Conservation (phyloP, 2,888 invertebrate species). For the Drosophila kanekoi region DNA sequence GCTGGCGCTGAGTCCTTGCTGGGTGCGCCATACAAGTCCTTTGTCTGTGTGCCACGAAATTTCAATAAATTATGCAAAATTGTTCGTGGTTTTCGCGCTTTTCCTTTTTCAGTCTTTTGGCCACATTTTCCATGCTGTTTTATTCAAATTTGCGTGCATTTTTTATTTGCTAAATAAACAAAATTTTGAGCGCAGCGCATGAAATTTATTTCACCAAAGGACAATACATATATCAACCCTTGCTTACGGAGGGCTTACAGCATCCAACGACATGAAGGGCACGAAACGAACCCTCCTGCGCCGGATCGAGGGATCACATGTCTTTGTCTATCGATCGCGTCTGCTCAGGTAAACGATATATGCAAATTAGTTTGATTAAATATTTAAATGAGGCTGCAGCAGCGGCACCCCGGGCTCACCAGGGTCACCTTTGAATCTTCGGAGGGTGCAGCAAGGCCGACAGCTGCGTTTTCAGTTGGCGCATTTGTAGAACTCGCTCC, state of each 20-base stretch:
- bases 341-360: slow-evolving; percentile 71
- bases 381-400: slow-evolving; percentile 64
- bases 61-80: slow-evolving; percentile 80
- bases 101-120: slow-evolving; percentile 45
- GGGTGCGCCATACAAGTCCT: slow-evolving; percentile 28
- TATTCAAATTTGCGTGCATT: slow-evolving; percentile 79
- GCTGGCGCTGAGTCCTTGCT: slow-evolving; percentile 19
- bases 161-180: slow-evolving; percentile 75
- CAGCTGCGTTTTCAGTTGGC: slow-evolving; percentile 68
- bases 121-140: slow-evolving; percentile 69
- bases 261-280: slow-evolving; percentile 25
- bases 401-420: slow-evolving; percentile 10
- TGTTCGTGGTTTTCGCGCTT: slow-evolving; percentile 79
- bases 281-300: slow-evolving; percentile 16
- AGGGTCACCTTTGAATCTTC: slow-evolving; percentile 32
- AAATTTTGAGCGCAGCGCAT: slow-evolving; percentile 52
- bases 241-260: slow-evolving; percentile 9
- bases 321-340: slow-evolving; percentile 68
- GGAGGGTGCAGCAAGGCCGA: slow-evolving; percentile 41
- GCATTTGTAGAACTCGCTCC: slow-evolving; percentile 41
- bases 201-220: slow-evolving; percentile 34
- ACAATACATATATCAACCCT: slow-evolving; percentile 48
- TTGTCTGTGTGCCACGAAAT: slow-evolving; percentile 73
- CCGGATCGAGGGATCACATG: slow-evolving; percentile 46
- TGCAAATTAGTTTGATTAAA: slow-evolving; percentile 81